Evolutionary conservation across 30 jellyfish, hydroid and myxozoan genomes (phyloP).

Genomic region (Hydractinia echinata): DNA sequence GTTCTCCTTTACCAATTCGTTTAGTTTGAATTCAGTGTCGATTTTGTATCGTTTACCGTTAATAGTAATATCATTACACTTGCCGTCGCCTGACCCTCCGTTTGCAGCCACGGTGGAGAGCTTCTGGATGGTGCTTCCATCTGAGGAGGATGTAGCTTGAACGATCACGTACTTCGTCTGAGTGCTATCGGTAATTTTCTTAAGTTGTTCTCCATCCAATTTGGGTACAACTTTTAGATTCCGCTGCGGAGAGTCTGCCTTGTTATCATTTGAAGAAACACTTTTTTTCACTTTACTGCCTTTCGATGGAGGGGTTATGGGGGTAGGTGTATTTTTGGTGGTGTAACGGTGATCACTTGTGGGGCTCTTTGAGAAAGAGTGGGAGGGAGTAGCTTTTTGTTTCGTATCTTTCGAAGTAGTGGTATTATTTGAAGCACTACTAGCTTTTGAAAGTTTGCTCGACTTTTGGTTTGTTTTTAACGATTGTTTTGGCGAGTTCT

Average conservation of each 20-base stretch:
- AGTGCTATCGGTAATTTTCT: slow-evolving; percentile 1
- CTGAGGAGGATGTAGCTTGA: slow-evolving; percentile 9
- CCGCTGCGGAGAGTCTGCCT: background rate
- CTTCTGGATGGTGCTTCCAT: slow-evolving; percentile 18
- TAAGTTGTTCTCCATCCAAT: slow-evolving; percentile 1
- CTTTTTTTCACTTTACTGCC: background rate
- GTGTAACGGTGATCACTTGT: too few species aligned
- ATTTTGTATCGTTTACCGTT: slow-evolving; percentile 15
- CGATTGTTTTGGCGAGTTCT: too few species aligned
- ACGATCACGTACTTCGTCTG: slow-evolving; percentile 17
- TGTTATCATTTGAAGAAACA: background rate
- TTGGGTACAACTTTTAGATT: background rate
- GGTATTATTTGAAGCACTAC: too few species aligned
- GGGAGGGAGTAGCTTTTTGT: too few species aligned
- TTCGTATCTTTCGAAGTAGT: too few species aligned
- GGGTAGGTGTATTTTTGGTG: too few species aligned
- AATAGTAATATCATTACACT: background rate
- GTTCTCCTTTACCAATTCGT: slow-evolving; percentile 25
- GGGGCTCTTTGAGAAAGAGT: too few species aligned
- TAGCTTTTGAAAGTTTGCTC: too few species aligned
- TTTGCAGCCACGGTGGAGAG: slow-evolving; percentile 15
- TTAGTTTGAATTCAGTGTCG: slow-evolving; percentile 19
- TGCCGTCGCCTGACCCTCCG: slow-evolving; percentile 10
- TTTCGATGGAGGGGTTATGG: background rate
- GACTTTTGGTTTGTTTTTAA: too few species aligned